A percentile compares a stretch with the other conserved stretches of the same genome.
phyloP scores from a whole-genome alignment of 2,888 invertebrate genomes.

The Limenitis camilla region DNA sequence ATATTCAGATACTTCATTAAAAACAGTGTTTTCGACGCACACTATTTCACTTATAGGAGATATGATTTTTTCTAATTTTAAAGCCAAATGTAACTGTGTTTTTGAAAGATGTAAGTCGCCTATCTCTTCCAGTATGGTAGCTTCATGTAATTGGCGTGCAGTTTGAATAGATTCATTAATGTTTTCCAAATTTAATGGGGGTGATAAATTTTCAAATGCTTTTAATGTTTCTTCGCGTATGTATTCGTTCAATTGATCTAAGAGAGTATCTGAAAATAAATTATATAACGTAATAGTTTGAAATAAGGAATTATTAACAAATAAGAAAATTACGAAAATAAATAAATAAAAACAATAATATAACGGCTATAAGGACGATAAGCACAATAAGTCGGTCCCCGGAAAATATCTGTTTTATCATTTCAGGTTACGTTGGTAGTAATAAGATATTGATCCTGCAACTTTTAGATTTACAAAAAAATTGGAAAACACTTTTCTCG shows the following conservation, averaged over 20 bases:
- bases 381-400: no score
- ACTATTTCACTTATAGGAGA: constrained; percentile 25
- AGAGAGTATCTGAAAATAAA: constrained; percentile 1
- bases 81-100: constrained; percentile 27
- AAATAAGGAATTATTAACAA: no score
- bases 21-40: constrained; percentile 27
- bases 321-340: no score
- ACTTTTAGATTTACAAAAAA: no score
- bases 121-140: constrained; percentile 14
- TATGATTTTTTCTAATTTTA: constrained; percentile 31
- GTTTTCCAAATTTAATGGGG: neutral
- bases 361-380: no score
- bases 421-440: no score
- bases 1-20: neutral
- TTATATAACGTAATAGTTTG: no score
- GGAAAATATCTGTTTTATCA: no score
- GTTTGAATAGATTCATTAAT: constrained; percentile 1
- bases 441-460: no score
- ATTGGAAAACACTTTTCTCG: no score
- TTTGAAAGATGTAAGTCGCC: constrained; percentile 18
- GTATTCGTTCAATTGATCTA: neutral
- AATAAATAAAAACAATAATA: no score
- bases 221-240: neutral
- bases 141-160: constrained; percentile 6
- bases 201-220: neutral